Evolutionary conservation across 2,797 vertebrate species (phyloP).

Genomic region (Selene dorsalis): DNA sequence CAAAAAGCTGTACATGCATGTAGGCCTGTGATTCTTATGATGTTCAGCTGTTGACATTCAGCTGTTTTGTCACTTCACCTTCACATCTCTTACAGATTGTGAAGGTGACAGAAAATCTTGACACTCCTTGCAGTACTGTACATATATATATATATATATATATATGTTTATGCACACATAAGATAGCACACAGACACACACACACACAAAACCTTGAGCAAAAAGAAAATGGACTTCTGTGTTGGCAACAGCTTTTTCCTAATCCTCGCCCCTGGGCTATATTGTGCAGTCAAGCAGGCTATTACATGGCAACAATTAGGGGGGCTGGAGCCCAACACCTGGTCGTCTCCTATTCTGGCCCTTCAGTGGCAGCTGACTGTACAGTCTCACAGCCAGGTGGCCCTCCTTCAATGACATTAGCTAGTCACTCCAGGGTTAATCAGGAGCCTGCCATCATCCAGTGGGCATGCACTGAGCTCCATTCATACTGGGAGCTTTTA

Average conservation of each 20-base stretch:
- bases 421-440: slow-evolving; percentile 94
- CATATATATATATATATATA: background rate
- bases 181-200: slow-evolving; percentile 49
- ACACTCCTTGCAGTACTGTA: background rate
- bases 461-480: slow-evolving; percentile 82
- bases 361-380: slow-evolving; percentile 92
- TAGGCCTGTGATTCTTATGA: background rate
- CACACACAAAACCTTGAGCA: slow-evolving; percentile 66
- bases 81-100: background rate
- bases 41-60: background rate
- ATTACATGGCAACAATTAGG: slow-evolving; percentile 92
- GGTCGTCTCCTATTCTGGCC: slow-evolving; percentile 88
- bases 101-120: too few relatives aligned
- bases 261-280: slow-evolving; percentile 88
- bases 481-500: slow-evolving; percentile 87
- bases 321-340: slow-evolving; percentile 90
- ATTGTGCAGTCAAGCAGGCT: slow-evolving; percentile 91
- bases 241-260: slow-evolving; percentile 87
- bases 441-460: slow-evolving; percentile 85
- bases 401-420: slow-evolving; percentile 92
- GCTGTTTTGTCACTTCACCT: background rate
- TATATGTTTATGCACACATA: slow-evolving; percentile 38
- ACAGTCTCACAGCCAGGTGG: slow-evolving; percentile 94
- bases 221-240: slow-evolving; percentile 83
- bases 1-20: slow-evolving; percentile 1